A percentile compares a stretch with the other conserved stretches of the same genome.
These are phyloP conservation scores for Botrylloides violaceus DNA, from an alignment of 23 tunicate species.

Conservation along the genomic window DNA sequence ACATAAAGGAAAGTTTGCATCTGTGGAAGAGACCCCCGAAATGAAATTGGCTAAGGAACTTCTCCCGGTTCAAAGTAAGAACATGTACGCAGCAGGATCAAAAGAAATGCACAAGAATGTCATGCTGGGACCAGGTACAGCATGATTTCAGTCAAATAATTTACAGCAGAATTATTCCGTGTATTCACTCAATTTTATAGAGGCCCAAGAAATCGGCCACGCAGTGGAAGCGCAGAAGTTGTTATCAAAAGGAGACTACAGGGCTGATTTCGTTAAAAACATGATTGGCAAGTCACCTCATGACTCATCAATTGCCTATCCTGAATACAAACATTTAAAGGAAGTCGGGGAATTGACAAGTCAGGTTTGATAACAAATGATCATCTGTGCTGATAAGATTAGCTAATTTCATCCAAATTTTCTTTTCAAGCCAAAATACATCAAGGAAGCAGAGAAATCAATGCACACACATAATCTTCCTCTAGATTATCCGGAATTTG, in stretches of 20 bases:
- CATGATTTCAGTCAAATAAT: too few species aligned
- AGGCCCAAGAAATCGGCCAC: conserved; percentile 73
- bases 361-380: conserved; percentile 29
- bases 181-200: too few species aligned
- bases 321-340: conserved; percentile 72
- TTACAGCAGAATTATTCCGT: neutral
- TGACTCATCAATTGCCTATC: conserved; percentile 75
- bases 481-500: conserved; percentile 85
- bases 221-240: conserved; percentile 56
- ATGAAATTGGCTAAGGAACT: conserved; percentile 43
- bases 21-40: conserved; percentile 29
- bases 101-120: conserved; percentile 35
- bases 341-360: conserved; percentile 70
- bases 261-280: conserved; percentile 58
- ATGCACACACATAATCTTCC: conserved; percentile 84
- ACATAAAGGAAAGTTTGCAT: conserved; percentile 13
- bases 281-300: conserved; percentile 69
- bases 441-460: conserved; percentile 66
- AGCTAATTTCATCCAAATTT: too few species aligned
- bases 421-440: conserved; percentile 47
- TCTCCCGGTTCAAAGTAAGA: conserved; percentile 66
- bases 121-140: conserved; percentile 39
- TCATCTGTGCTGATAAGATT: too few species aligned
- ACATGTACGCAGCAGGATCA: conserved; percentile 29
- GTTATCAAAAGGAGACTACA: conserved; percentile 62